Conservation (phyloP, 2,113 vertebrate genomes). For the Emydocephalus ijimae region DNA sequence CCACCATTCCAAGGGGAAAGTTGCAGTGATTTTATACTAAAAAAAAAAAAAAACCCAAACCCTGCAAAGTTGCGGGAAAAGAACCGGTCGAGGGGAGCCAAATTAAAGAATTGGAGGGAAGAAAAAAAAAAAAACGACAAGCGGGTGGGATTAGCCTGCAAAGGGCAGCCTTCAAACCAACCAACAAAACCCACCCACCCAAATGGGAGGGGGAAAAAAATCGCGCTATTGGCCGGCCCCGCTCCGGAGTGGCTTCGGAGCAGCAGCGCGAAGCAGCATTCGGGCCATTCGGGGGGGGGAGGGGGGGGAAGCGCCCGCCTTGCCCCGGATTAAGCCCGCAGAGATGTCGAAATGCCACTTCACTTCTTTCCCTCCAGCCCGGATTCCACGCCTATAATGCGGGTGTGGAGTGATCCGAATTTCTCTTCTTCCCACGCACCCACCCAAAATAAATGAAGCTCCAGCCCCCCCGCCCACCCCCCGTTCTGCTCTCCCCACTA, state of each 20-base stretch:
- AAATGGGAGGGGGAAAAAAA: not conserved
- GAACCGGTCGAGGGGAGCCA: too few species aligned
- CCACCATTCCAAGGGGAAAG: not conserved
- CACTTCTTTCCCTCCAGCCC: not conserved
- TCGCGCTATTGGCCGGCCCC: not conserved
- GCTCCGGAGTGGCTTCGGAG: not conserved
- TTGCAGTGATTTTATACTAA: not conserved
- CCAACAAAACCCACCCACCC: not conserved
- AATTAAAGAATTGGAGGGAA: not conserved
- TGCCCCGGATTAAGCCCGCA: not conserved
- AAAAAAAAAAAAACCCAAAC: too few species aligned
- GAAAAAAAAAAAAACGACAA: too few species aligned
- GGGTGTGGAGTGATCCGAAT: not conserved
- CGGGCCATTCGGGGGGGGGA: too few species aligned
- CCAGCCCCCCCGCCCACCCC: not conserved
- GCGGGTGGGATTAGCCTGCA: not conserved
- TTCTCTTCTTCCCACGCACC: too few species aligned
- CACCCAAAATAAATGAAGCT: not conserved
- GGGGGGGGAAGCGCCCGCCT: not conserved
- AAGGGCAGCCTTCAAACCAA: not conserved
- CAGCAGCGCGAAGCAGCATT: too few species aligned
- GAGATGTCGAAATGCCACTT: not conserved
- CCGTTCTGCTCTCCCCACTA: not conserved
- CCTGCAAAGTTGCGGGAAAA: not conserved
- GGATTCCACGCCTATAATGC: not conserved